A percentile compares a stretch with the other conserved stretches of the same genome.
phyloP scores from a whole-genome alignment of 2,113 vertebrate species.

The Epinephelus cyanopodus region DNA sequence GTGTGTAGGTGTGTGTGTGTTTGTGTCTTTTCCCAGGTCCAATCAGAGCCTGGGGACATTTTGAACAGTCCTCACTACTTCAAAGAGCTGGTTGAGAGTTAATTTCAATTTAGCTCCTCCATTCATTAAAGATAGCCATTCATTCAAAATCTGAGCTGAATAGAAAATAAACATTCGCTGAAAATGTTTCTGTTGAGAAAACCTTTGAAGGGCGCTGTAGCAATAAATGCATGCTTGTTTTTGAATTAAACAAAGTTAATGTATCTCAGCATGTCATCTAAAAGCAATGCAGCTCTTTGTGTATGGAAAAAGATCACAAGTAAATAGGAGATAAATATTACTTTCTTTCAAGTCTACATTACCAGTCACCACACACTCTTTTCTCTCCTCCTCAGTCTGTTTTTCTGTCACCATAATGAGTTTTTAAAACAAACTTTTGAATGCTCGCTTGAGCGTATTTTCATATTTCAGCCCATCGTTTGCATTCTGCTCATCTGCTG shows the following conservation, averaged over 20 bases:
- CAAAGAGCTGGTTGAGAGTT: neutral
- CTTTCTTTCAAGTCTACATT: neutral
- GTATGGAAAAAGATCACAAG: neutral
- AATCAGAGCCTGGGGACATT: neutral
- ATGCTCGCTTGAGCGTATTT: neutral
- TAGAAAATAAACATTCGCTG: neutral
- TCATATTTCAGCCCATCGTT: constrained; percentile 9
- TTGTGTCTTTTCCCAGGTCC: neutral
- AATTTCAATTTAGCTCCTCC: neutral
- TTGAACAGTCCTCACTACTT: neutral
- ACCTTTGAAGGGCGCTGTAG: neutral
- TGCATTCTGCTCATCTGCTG: constrained; percentile 10
- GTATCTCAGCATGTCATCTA: neutral
- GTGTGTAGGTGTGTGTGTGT: too few species aligned
- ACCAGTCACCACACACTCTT: neutral
- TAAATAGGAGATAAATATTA: neutral
- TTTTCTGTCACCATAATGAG: constrained; percentile 20
- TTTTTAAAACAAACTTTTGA: constrained; percentile 30
- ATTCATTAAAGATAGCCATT: neutral
- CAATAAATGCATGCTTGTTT: neutral
- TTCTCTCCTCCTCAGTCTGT: neutral
- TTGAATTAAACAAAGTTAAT: neutral
- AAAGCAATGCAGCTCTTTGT: neutral
- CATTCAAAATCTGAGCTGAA: neutral
- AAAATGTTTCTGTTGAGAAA: neutral